Evolutionary conservation across 2,888 invertebrate genomes (phyloP).

Genomic region (Tribolium freemani): DNA sequence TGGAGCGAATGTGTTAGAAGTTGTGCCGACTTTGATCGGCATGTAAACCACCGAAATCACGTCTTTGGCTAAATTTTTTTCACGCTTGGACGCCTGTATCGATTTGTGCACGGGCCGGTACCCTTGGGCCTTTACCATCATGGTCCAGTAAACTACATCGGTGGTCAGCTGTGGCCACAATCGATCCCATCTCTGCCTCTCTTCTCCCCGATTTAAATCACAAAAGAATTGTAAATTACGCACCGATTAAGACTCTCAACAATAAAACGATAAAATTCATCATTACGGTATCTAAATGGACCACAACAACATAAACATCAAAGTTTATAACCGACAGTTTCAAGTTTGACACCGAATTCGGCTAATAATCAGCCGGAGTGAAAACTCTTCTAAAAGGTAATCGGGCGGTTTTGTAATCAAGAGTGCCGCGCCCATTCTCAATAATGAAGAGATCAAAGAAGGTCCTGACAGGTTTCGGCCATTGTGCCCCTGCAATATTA

Average conservation of each 20-base stretch:
- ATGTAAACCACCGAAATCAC: background rate
- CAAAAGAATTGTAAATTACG: slow-evolving; percentile 48
- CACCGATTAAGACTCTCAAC: slow-evolving; percentile 37
- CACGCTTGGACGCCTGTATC: slow-evolving; percentile 37
- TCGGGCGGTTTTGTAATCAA: slow-evolving; percentile 50
- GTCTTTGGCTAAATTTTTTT: slow-evolving; percentile 21
- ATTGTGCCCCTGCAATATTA: slow-evolving; percentile 53
- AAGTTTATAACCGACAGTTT: slow-evolving; percentile 38
- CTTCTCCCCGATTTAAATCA: slow-evolving; percentile 43
- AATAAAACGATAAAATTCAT: slow-evolving; percentile 49
- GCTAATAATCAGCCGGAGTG: slow-evolving; percentile 22
- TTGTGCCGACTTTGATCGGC: too few relatives aligned
- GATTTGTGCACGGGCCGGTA: slow-evolving; percentile 37
- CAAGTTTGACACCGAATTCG: slow-evolving; percentile 35
- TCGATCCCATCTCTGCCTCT: slow-evolving; percentile 17
- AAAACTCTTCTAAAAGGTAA: slow-evolving; percentile 12
- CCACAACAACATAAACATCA: slow-evolving; percentile 46
- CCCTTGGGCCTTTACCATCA: slow-evolving; percentile 38
- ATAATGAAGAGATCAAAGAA: slow-evolving; percentile 57
- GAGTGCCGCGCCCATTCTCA: slow-evolving; percentile 53
- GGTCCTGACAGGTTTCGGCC: slow-evolving; percentile 52
- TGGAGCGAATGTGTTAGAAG: too few relatives aligned
- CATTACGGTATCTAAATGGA: slow-evolving; percentile 42
- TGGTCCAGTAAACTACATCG: slow-evolving; percentile 49
- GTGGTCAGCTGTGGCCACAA: slow-evolving; percentile 43